phyloP scores from a whole-genome alignment of 2,113 vertebrate genomes.

The Cercopithecus mona region DNA sequence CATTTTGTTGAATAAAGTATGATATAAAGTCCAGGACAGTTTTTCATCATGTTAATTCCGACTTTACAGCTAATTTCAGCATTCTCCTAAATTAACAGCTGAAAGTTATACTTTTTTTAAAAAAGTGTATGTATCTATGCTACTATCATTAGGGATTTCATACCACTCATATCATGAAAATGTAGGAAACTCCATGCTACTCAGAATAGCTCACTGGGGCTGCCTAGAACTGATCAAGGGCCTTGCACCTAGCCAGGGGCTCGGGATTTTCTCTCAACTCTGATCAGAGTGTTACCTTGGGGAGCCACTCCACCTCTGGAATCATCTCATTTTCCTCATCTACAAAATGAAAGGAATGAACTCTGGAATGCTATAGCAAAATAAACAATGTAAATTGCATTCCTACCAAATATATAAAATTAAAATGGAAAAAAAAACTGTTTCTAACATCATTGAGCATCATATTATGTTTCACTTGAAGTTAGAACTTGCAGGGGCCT shows the following conservation, averaged over 20 bases:
- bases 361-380: neutral
- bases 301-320: neutral
- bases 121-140: neutral
- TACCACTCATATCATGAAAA: neutral
- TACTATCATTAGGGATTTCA: neutral
- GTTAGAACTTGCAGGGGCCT: no score
- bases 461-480: neutral
- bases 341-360: neutral
- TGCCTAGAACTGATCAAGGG: neutral
- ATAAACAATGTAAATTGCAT: neutral
- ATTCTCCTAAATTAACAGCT: constrained; percentile 32
- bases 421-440: neutral
- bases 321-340: neutral
- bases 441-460: neutral
- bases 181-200: neutral
- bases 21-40: neutral
- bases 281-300: neutral
- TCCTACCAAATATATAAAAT: neutral
- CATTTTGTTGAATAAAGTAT: neutral
- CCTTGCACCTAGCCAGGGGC: rapidly evolving
- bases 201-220: neutral
- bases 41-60: neutral
- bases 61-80: constrained; percentile 5
- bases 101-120: neutral
- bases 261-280: neutral